A percentile compares a stretch with the other conserved stretches of the same genome.
These are phyloP conservation scores for Phalera bucephala DNA, from an alignment of 2,888 invertebrate genomes.

Conservation along the genomic window DNA sequence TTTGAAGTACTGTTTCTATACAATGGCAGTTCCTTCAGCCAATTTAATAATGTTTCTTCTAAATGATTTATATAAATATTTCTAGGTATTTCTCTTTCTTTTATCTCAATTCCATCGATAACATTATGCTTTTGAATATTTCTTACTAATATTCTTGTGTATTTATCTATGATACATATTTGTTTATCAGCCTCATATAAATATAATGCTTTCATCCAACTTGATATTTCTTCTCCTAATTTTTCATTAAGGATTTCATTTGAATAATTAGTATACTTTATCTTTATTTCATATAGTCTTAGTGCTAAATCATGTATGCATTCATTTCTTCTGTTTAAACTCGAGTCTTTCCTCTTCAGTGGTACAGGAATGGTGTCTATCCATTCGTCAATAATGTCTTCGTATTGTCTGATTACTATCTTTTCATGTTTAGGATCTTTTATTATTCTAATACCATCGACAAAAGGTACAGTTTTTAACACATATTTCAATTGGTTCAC, in stretches of 20 bases:
- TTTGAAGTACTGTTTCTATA: conserved; percentile 4
- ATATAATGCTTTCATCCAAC: conserved; percentile 27
- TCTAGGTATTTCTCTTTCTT: background rate
- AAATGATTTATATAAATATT: background rate
- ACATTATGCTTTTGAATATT: conserved; percentile 9
- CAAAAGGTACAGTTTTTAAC: conserved; percentile 6
- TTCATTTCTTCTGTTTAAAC: conserved; percentile 14
- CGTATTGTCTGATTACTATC: conserved; percentile 9
- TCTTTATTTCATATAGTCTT: conserved; percentile 11
- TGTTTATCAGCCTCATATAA: conserved; percentile 17
- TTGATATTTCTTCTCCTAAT: conserved; percentile 13
- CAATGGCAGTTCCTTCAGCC: conserved; percentile 9
- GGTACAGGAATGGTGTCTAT: conserved; percentile 12
- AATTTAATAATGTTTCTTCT: conserved; percentile 7
- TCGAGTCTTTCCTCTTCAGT: conserved; percentile 1
- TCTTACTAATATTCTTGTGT: conserved; percentile 11
- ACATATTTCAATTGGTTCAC: conserved; percentile 10
- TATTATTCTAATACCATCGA: background rate
- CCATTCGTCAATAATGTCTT: conserved; percentile 24
- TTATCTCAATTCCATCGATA: background rate
- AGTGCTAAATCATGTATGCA: conserved; percentile 17
- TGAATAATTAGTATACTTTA: conserved; percentile 1
- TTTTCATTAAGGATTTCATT: conserved; percentile 2
- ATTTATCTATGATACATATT: conserved; percentile 4
- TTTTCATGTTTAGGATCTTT: conserved; percentile 11